Percentiles rank a stretch among this genome's conserved stretches.
Evolutionary conservation across 2,113 vertebrate species (phyloP).

Genomic region (Haliaeetus leucogaster): DNA sequence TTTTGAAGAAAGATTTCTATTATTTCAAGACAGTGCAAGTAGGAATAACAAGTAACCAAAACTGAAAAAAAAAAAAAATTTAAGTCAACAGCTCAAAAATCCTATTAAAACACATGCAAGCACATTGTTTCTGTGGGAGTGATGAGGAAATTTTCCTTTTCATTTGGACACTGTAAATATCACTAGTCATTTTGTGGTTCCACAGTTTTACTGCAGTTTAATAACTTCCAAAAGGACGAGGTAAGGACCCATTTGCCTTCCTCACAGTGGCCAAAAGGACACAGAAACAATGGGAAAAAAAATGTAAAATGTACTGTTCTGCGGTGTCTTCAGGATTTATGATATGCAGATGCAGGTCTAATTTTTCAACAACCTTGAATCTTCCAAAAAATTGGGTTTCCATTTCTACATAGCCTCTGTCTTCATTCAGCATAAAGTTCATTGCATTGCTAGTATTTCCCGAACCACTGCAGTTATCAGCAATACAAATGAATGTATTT

Average conservation of each 20-base stretch:
- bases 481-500: not conserved
- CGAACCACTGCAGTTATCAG: not conserved
- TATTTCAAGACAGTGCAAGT: not conserved
- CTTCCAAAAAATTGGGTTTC: not conserved
- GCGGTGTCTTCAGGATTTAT: not conserved
- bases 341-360: not conserved
- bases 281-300: not conserved
- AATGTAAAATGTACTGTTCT: not conserved
- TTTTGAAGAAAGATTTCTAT: not conserved
- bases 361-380: conserved; percentile 1
- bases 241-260: not conserved
- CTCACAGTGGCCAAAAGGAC: not conserved
- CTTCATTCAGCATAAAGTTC: not conserved
- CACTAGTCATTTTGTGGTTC: not conserved
- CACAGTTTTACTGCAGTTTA: not conserved
- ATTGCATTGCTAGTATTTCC: not conserved
- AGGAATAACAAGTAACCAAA: not conserved
- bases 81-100: not conserved
- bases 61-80: not conserved
- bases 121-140: not conserved
- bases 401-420: not conserved
- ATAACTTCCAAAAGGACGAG: not conserved
- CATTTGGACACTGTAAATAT: not conserved
- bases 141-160: not conserved
- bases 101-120: not conserved